Evolutionary conservation across 2,888 invertebrate genomes (phyloP).

Genomic region (Polietes domitor): DNA sequence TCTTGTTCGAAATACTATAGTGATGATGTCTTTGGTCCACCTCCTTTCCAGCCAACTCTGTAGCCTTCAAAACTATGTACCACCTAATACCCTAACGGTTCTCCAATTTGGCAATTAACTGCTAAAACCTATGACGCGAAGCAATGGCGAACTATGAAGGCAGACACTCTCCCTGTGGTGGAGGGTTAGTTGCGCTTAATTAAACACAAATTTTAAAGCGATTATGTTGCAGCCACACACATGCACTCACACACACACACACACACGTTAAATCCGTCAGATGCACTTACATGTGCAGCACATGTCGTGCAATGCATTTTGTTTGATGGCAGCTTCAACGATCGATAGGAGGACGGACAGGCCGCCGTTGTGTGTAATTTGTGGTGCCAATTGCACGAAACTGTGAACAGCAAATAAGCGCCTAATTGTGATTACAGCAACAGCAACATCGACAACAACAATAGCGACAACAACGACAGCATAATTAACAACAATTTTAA

Average conservation of each 20-base stretch:
- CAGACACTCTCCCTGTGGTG: conserved; percentile 47
- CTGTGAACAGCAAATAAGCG: background rate
- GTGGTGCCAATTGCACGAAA: conserved; percentile 5
- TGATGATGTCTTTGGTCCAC: background rate
- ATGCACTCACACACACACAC: no score
- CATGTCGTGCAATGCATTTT: background rate
- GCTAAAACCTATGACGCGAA: background rate
- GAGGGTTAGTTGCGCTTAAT: conserved; percentile 48
- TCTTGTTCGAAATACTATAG: no score
- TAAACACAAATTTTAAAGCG: conserved; percentile 59
- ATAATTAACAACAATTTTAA: background rate
- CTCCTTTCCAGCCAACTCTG: background rate
- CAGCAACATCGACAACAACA: background rate
- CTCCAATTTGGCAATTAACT: background rate
- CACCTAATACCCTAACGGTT: background rate
- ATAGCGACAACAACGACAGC: background rate
- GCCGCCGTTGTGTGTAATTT: conserved; percentile 3
- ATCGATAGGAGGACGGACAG: background rate
- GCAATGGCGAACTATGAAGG: background rate
- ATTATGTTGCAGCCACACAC: conserved; percentile 39
- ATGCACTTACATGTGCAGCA: background rate
- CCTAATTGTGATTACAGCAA: background rate
- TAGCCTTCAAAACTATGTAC: background rate
- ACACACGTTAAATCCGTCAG: no score
- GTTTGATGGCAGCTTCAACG: background rate